A percentile compares a stretch with the other conserved stretches of the same genome.
These are phyloP conservation scores for Pituophis catenifer DNA, from an alignment of 2,113 vertebrate genomes.

Conservation along the genomic window DNA sequence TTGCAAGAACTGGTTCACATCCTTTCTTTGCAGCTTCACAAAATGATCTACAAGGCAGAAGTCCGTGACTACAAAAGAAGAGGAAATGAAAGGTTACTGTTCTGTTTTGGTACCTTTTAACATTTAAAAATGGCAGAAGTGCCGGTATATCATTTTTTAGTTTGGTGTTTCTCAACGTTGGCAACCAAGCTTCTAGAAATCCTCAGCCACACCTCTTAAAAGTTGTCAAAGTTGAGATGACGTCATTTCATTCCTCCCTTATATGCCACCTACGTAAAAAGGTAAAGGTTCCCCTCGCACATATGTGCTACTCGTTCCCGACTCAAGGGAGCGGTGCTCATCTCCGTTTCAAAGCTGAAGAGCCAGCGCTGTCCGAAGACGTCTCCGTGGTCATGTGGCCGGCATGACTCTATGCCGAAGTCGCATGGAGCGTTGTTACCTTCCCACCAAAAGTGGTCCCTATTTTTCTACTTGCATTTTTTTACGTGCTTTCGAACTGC, in stretches of 20 bases:
- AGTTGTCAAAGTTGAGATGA: background rate
- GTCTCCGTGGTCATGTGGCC: too few relatives aligned
- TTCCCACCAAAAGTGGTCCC: too few relatives aligned
- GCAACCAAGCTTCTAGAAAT: background rate
- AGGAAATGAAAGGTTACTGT: constrained; percentile 6
- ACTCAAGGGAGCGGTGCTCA: too few relatives aligned
- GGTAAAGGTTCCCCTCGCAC: too few relatives aligned
- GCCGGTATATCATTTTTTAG: background rate
- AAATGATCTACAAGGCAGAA: constrained; percentile 87
- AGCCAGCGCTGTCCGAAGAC: too few relatives aligned
- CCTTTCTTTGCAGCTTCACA: constrained; percentile 90
- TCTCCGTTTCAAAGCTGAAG: too few relatives aligned
- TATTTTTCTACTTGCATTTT: too few relatives aligned
- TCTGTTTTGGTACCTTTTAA: background rate
- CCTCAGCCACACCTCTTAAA: background rate
- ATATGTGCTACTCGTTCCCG: too few relatives aligned
- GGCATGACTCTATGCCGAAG: too few relatives aligned
- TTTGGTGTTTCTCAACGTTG: background rate
- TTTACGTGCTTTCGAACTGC: too few relatives aligned
- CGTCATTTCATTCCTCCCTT: background rate
- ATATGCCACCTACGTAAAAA: background rate
- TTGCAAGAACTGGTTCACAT: constrained; percentile 88
- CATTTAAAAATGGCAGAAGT: background rate
- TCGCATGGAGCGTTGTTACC: too few relatives aligned
- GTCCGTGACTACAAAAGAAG: constrained; percentile 56